These are phyloP conservation scores for Zootoca vivipara DNA, from an alignment of 2,113 vertebrate genomes.

Conservation along the genomic window DNA sequence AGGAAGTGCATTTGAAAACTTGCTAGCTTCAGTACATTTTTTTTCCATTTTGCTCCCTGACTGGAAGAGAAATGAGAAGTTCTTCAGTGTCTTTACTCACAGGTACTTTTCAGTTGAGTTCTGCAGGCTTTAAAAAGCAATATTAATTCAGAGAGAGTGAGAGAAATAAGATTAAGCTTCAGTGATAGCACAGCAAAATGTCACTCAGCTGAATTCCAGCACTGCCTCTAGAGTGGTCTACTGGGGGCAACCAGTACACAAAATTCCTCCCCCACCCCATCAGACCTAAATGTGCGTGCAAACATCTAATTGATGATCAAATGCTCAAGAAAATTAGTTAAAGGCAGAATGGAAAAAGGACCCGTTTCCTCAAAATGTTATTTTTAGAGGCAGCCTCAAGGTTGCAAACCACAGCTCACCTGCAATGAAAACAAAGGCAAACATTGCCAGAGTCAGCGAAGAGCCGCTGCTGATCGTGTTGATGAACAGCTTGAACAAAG, in stretches of 20 bases:
- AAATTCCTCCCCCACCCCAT: not conserved
- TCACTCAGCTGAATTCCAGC: not conserved
- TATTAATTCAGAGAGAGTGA: not conserved
- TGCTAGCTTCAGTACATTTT: not conserved
- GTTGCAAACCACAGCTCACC: constrained; percentile 78
- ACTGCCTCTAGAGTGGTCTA: not conserved
- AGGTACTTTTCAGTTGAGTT: not conserved
- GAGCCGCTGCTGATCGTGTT: constrained; percentile 87
- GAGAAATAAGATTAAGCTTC: not conserved
- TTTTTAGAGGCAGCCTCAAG: not conserved
- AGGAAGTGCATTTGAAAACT: not conserved
- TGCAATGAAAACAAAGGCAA: constrained; percentile 83
- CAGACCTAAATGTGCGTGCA: not conserved
- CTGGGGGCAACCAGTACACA: not conserved
- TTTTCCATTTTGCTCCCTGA: not conserved
- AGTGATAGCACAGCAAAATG: not conserved
- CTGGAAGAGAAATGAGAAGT: no score
- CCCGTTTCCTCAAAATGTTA: not conserved
- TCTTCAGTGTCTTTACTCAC: not conserved
- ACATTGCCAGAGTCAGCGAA: constrained; percentile 78
- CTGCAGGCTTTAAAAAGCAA: not conserved
- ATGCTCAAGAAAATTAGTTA: not conserved
- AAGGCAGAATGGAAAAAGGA: not conserved
- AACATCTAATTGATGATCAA: not conserved
- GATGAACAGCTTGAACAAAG: constrained; percentile 82